Base-by-base conservation (phyloP, 1,140 invertebrate genomes). In the Aphidius gifuensis region DNA sequence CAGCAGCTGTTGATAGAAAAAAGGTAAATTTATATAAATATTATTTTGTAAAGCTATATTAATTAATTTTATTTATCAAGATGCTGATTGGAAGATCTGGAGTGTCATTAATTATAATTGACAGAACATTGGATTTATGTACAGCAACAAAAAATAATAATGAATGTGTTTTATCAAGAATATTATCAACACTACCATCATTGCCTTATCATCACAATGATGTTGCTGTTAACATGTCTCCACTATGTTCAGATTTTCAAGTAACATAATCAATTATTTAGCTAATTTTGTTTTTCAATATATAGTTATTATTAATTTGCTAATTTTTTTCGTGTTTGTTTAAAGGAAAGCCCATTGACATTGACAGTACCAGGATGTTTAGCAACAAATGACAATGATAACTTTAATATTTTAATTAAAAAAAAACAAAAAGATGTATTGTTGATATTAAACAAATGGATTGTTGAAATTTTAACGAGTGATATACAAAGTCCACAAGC, bases 171-270 rank as follows among this genome's bases (percentile, higher is more conserved):
- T 76, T 89, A 44, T 86, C 88, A 60, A 85, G 84, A 71, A 84
- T 90, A 51, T 76, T 87, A 66, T 80, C 78, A 47, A 82, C 85
- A 42, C 71, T 90, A 50, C 85, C 87, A 5, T 78, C 82, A 68
- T 84, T 90, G 62, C 84, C 85, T 6, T 83, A 84, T 63, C 87
- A 89, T 70, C 78, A 79, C 54, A 86, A 84, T 72, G 88, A 90
- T 65, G 80, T 88, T 21, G 83, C 83, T 11, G 81, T 90, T 5
- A 82, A 87, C 66, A 88, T 89, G 86, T 82, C 84, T 46, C 74
- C 82, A 6, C 65, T 89, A 1, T 86, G 86, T 72, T 64, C 61
- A 9, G 74, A 83, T 58, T 77, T 80, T 66, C 80, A 84, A 72
- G 23, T 32, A 32, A 32, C 4, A 32, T 32, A 32, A 3, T 32